A percentile compares a stretch with the other conserved stretches of the same genome.
phyloP scores from a whole-genome alignment of 2,888 invertebrate genomes.

The Linnaemya vulpina region DNA sequence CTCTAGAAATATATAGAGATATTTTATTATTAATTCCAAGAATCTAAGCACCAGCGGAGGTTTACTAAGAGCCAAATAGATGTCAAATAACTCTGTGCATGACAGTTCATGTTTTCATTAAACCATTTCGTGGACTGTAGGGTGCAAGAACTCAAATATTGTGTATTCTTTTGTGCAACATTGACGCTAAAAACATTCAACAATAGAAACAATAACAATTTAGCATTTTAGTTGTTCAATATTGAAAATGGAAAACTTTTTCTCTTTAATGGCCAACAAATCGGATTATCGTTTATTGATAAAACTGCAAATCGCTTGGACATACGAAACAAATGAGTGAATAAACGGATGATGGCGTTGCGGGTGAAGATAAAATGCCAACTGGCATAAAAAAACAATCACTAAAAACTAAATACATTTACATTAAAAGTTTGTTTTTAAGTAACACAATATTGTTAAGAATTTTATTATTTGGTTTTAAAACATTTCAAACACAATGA shows the following conservation, averaged over 20 bases:
- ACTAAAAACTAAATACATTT: background rate
- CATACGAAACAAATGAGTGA: conserved; percentile 35
- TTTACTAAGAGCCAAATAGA: too few relatives aligned
- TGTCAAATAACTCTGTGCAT: too few relatives aligned
- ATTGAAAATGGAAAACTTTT: conserved; percentile 35
- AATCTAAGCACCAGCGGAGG: too few relatives aligned
- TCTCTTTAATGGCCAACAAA: conserved; percentile 66
- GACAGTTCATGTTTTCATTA: background rate
- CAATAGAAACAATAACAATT: conserved; percentile 51
- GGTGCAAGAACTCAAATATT: conserved; percentile 14
- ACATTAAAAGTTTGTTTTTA: background rate
- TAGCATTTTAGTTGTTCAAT: conserved; percentile 37
- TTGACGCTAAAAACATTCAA: conserved; percentile 33
- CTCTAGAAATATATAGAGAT: too few relatives aligned
- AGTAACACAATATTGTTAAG: background rate
- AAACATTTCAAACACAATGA: too few relatives aligned
- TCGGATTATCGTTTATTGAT: conserved; percentile 64
- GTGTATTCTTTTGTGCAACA: conserved; percentile 3
- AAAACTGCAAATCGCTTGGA: conserved; percentile 46
- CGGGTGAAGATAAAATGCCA: background rate
- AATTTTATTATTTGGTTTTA: too few relatives aligned
- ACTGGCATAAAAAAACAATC: background rate
- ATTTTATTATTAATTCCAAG: too few relatives aligned
- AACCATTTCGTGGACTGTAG: background rate
- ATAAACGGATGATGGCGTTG: background rate